Conservation (phyloP, 2,113 vertebrate species). For the Ranitomeya variabilis region DNA sequence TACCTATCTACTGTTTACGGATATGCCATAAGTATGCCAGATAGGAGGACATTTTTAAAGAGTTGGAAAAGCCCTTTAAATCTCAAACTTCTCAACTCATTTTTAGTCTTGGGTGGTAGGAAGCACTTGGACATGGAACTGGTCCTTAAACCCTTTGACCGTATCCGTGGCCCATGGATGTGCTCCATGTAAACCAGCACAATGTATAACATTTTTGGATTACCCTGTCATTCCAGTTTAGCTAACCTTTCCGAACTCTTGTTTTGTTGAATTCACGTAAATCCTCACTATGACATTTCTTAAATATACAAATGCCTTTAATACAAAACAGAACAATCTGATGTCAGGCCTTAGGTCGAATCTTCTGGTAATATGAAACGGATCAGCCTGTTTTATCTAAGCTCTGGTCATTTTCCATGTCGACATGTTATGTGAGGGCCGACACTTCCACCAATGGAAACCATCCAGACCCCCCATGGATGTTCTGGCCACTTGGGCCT, state of each 20-base stretch:
- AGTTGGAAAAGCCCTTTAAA: too few relatives aligned
- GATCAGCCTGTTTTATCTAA: constrained; percentile 40
- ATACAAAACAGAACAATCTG: constrained; percentile 40
- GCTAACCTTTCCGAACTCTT: not conserved
- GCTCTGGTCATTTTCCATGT: constrained; percentile 55
- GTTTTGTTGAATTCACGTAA: constrained; percentile 41
- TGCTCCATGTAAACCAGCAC: not conserved
- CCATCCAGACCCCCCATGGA: constrained; percentile 50
- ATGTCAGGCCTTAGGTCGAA: constrained; percentile 5
- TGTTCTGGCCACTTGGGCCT: constrained; percentile 60
- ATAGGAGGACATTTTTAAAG: not conserved
- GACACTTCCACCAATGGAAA: constrained; percentile 9
- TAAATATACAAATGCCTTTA: constrained; percentile 52
- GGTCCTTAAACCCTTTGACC: too few relatives aligned
- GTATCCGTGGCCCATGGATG: not conserved
- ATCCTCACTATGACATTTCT: constrained; percentile 37
- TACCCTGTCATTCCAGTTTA: not conserved
- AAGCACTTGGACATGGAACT: not conserved
- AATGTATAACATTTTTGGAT: not conserved
- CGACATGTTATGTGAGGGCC: constrained; percentile 24
- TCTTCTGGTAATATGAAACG: constrained; percentile 32
- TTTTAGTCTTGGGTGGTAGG: not conserved
- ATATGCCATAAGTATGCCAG: too few relatives aligned
- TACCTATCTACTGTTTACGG: too few relatives aligned
- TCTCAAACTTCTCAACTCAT: not conserved